Conservation (phyloP, 2,888 invertebrate genomes). For the Caenorhabditis angaria region DNA sequence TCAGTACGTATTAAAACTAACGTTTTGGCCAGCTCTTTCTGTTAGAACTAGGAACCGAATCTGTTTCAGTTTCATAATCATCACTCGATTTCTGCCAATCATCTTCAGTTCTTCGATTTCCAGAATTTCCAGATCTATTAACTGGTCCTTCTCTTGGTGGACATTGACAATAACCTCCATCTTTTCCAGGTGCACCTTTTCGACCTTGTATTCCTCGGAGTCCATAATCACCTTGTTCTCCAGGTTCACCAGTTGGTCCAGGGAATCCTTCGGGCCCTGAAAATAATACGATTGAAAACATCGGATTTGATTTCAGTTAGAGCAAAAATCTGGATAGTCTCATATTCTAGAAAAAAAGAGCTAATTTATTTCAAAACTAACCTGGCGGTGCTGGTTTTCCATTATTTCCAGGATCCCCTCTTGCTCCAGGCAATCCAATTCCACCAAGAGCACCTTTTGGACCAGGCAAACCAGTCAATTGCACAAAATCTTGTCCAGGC, state of each 20-base stretch:
- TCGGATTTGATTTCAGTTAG: too few species aligned
- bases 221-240: slow-evolving; percentile 51
- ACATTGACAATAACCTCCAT: slow-evolving; percentile 57
- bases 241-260: slow-evolving; percentile 46
- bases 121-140: neutral
- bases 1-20: neutral
- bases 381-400: slow-evolving; percentile 50
- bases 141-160: slow-evolving; percentile 45
- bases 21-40: slow-evolving; percentile 26
- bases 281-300: too few species aligned
- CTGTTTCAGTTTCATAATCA: slow-evolving; percentile 29
- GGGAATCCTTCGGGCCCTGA: slow-evolving; percentile 44
- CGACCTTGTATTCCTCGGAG: slow-evolving; percentile 48
- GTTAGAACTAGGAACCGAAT: neutral
- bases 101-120: neutral
- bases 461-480: slow-evolving; percentile 42
- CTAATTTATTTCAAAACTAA: too few species aligned
- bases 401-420: slow-evolving; percentile 54
- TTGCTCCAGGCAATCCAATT: slow-evolving; percentile 43
- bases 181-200: slow-evolving; percentile 50
- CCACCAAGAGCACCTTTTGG: slow-evolving; percentile 44
- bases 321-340: too few species aligned
- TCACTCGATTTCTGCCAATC: slow-evolving; percentile 2
- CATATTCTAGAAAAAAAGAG: too few species aligned
- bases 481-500: slow-evolving; percentile 55